Percentiles rank a stretch among this genome's conserved stretches.
phyloP scores from a whole-genome alignment of 2,797 vertebrate species.

The Anguilla marmorata region DNA sequence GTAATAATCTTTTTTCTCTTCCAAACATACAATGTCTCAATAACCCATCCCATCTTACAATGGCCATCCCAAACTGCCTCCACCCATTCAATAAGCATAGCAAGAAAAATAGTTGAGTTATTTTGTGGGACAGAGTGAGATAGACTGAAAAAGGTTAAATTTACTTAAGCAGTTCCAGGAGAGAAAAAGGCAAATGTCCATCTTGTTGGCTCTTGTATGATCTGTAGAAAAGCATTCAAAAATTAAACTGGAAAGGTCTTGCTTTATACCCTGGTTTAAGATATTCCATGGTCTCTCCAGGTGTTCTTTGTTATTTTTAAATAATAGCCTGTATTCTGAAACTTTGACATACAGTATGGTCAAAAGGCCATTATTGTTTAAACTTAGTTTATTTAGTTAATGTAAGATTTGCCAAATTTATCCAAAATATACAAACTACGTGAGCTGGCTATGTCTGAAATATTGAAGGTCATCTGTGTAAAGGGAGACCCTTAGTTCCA shows the following conservation, averaged over 20 bases:
- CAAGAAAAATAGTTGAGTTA: neutral
- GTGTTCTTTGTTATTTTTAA: neutral
- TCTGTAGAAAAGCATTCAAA: no score
- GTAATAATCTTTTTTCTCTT: neutral
- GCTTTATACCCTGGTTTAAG: neutral
- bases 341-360: neutral
- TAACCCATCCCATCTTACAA: no score
- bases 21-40: neutral
- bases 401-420: neutral
- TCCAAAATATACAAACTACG: neutral
- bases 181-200: no score
- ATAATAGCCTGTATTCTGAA: neutral
- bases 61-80: no score
- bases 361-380: neutral
- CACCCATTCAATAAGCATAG: neutral
- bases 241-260: neutral
- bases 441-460: neutral
- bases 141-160: neutral
- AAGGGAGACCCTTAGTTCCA: neutral
- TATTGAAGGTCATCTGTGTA: neutral
- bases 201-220: no score
- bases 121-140: neutral
- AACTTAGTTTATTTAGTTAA: neutral
- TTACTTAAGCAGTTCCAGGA: neutral
- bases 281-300: neutral